Evolutionary conservation across 2,888 invertebrate species (phyloP).

Genomic region (Luffia ferchaultella): DNA sequence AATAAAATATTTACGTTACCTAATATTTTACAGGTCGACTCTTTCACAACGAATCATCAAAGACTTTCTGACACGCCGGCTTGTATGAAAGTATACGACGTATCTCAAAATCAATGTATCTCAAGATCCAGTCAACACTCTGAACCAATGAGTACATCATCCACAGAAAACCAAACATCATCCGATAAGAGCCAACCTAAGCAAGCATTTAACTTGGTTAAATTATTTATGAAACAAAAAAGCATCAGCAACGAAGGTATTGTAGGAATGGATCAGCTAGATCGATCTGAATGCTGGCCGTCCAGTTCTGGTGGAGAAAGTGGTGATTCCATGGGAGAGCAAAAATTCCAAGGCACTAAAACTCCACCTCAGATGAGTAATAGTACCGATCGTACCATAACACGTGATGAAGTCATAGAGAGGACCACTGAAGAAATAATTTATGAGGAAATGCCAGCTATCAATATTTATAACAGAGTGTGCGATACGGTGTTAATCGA

Average conservation of each 20-base stretch:
- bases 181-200: constrained; percentile 66
- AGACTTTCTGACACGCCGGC: constrained; percentile 46
- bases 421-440: constrained; percentile 43
- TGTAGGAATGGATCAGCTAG: constrained; percentile 77
- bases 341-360: constrained; percentile 34
- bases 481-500: constrained; percentile 55
- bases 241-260: constrained; percentile 82
- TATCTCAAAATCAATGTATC: constrained; percentile 36
- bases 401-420: constrained; percentile 60
- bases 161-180: constrained; percentile 55
- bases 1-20: constrained; percentile 17
- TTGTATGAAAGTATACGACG: constrained; percentile 59
- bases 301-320: constrained; percentile 71
- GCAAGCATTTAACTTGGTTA: constrained; percentile 82
- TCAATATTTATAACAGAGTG: constrained; percentile 44
- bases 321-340: constrained; percentile 64
- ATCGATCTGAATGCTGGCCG: constrained; percentile 79
- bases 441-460: constrained; percentile 45
- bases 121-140: constrained; percentile 45
- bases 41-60: constrained; percentile 54
- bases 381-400: constrained; percentile 52
- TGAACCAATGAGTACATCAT: constrained; percentile 61
- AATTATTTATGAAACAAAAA: constrained; percentile 90
- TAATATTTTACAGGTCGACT: constrained; percentile 49
- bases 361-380: constrained; percentile 13